Base-by-base conservation (phyloP, 2,797 vertebrate species). In the Acanthurus leucopareius region DNA sequence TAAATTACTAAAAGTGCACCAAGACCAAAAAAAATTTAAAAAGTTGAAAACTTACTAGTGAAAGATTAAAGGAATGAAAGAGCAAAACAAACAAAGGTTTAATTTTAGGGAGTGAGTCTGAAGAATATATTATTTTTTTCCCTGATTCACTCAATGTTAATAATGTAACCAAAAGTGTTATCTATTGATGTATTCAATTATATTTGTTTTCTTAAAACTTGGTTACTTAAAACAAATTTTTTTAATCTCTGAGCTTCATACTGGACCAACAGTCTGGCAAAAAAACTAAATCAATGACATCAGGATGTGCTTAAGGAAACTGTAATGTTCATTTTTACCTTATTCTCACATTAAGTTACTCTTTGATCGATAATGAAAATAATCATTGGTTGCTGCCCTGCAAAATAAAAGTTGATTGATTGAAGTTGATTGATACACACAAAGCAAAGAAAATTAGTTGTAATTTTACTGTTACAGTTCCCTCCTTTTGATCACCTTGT, bases 381-480 rank as follows among this genome's bases (percentile, higher is more conserved):
- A 57, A 35, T 9, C 0, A 2, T 42, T 52, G 19, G 49, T 32
- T 64, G 9, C 17, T 48, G 44, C 25, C 16, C 16, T 7, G 25
- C 14, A 56, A n/a, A n/a, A n/a, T n/a, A n/a, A n/a, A n/a, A n/a
- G n/a, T n/a, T n/a, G n/a, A n/a, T n/a, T n/a, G n/a, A n/a, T n/a
- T n/a, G n/a, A n/a, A n/a, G n/a, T n/a, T n/a, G n/a, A n/a, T n/a
- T n/a, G n/a, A 10, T 47, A 20, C 32, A 52, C 42, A 63, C 32
- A 44, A 51, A 54, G 25, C 52, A 35, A n/a, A 35, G 16, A 67
- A 71, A 49, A 25, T 38, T 19, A 44, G 22, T 3, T 42, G 5
- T 61, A 3, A 42, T 60, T 2, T 64, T 56, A 80, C 82, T 53
- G 9, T 65, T 64, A 56, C 66, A 52, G 72, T 77, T 76, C 44